Evolutionary conservation across 2,797 vertebrate genomes (phyloP).

Genomic region (Triplophysa yarkandensis): DNA sequence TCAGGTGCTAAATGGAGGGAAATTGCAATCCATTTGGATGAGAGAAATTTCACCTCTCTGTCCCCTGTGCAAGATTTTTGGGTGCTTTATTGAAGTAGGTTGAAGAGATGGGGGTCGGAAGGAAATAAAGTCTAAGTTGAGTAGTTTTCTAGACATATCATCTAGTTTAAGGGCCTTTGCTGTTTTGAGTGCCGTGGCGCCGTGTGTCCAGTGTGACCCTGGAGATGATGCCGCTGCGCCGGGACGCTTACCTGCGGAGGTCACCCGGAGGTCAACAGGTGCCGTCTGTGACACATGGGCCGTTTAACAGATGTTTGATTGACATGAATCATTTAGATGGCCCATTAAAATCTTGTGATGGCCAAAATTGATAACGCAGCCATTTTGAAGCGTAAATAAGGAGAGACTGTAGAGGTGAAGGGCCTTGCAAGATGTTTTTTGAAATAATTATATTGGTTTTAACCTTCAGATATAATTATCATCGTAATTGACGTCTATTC

Average conservation of each 20-base stretch:
- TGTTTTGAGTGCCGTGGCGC: conserved; percentile 48
- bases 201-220: conserved; percentile 65
- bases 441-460: conserved; percentile 29
- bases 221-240: conserved; percentile 62
- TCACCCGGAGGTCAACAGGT: conserved; percentile 83
- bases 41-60: conserved; percentile 99
- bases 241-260: conserved; percentile 75
- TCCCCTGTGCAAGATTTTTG: conserved; percentile 99
- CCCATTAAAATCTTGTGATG: conserved; percentile 79
- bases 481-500: conserved; percentile 4
- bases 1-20: conserved; percentile 99
- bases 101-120: conserved; percentile 61
- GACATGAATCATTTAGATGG: conserved; percentile 81
- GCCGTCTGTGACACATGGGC: conserved; percentile 73
- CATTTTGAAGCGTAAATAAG: conserved; percentile 71
- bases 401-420: conserved; percentile 68
- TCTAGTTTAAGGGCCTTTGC: conserved; percentile 56
- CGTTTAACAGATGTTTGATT: conserved; percentile 83
- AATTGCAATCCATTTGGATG: conserved; percentile 99
- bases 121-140: conserved; percentile 60
- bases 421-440: conserved; percentile 32
- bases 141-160: conserved; percentile 48
- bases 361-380: conserved; percentile 70
- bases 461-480: conserved; percentile 26
- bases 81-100: conserved; percentile 80